Base-by-base conservation (phyloP, 1,140 invertebrate species). In the Proales similis region DNA sequence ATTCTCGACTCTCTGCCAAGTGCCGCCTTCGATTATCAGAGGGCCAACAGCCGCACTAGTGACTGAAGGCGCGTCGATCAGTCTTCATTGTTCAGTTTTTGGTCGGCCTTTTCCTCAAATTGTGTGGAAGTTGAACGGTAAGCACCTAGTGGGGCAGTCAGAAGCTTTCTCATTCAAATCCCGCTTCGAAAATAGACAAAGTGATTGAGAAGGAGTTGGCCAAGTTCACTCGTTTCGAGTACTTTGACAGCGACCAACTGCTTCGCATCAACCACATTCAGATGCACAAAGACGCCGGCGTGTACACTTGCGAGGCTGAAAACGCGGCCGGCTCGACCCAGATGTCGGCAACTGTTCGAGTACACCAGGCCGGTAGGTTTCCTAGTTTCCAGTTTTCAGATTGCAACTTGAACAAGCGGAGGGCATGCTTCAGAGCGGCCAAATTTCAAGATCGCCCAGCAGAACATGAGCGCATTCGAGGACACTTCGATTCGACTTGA, bases 391-490 rank as follows among this genome's bases (percentile, higher is more conserved):
- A n/a, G n/a, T n/a, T n/a, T n/a, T n/a, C n/a, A n/a, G n/a, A n/a
- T n/a, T n/a, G n/a, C n/a, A n/a, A n/a, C n/a, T n/a, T n/a, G n/a
- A n/a, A n/a, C n/a, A n/a, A n/a, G n/a, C n/a, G n/a, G n/a, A n/a
- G n/a, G n/a, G n/a, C n/a, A n/a, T n/a, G n/a, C n/a, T 36, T 36
- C 33, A 36, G 9, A 36, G 51, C 30, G 2, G 7, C 51, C 51
- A 19, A 42, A 26, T 42, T 57, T 57, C 45, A 57, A 57, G 45
- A 57, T 57, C 39, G 45, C 32, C 27, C 51, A 57, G 45, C 51
- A 57, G 32, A 57, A 57, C 45, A 24, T 57, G 12, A 57, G 51
- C 45, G 51, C 39, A 12, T 61, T 26, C 26, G 57, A 61, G 26
- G 36, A 45, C 22, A 29, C 36, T 17, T 14, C 9, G 7, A 45